These are phyloP conservation scores for Stegodyphus mimosarum DNA, from an alignment of 1,140 invertebrate species.

Conservation along the genomic window DNA sequence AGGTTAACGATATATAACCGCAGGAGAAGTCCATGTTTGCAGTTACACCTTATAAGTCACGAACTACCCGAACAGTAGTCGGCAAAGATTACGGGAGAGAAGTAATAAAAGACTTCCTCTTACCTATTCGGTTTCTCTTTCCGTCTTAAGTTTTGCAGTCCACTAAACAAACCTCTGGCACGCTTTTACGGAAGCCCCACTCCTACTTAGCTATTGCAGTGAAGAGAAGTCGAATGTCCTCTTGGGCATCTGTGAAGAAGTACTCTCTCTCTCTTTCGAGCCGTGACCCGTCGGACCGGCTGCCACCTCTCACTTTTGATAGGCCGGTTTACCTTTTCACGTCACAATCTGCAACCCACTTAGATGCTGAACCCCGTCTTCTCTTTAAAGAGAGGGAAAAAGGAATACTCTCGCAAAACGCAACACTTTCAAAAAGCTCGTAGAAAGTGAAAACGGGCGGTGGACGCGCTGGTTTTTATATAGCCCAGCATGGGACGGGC, in stretches of 20 bases:
- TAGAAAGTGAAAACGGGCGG: conserved; percentile 53
- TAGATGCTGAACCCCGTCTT: conserved; percentile 12
- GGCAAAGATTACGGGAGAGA: neutral
- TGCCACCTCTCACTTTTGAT: conserved; percentile 45
- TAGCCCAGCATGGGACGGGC: neutral
- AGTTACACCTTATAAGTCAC: too few species aligned
- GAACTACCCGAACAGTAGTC: too few species aligned
- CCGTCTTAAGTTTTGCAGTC: conserved; percentile 2
- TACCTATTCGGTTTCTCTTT: conserved; percentile 24
- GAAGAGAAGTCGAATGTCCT: conserved; percentile 44
- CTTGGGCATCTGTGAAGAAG: conserved; percentile 44
- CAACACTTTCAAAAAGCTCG: conserved; percentile 17
- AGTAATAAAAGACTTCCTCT: conserved; percentile 4
- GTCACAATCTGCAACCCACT: conserved; percentile 57
- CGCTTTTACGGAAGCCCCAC: conserved; percentile 39
- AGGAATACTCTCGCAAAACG: conserved; percentile 3
- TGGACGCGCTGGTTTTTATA: conserved; percentile 43
- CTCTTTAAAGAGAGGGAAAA: neutral
- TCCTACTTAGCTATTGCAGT: conserved; percentile 4
- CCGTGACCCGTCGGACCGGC: conserved; percentile 52
- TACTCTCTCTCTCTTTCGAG: conserved; percentile 7
- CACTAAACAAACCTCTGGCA: conserved; percentile 2
- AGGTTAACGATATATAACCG: too few species aligned
- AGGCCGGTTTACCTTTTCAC: conserved; percentile 54
- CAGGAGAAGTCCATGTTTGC: too few species aligned